Percentiles rank a stretch among this genome's conserved stretches.
Evolutionary conservation across 1,140 invertebrate species (phyloP).

Genomic region (Riptortus pedestris): DNA sequence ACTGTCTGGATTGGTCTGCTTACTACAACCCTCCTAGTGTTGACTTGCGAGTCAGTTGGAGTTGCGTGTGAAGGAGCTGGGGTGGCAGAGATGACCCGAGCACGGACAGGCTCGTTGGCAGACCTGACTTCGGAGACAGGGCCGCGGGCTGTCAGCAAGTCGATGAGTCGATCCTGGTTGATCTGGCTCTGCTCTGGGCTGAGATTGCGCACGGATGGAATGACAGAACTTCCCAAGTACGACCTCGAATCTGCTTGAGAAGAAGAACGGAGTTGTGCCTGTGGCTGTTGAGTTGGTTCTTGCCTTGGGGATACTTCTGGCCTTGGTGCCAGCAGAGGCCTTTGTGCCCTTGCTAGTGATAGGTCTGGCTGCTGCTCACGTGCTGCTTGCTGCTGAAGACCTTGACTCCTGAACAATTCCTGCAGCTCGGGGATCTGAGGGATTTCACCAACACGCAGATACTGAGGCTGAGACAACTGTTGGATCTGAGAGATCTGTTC

Average conservation of each 20-base stretch:
- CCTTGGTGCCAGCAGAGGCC: background rate
- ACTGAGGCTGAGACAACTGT: background rate
- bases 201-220: background rate
- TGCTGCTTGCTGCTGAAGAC: background rate
- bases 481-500: no score
- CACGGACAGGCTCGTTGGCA: conserved; percentile 32
- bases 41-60: conserved; percentile 44
- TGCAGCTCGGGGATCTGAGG: background rate
- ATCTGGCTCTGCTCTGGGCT: conserved; percentile 38
- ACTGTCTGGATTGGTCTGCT: conserved; percentile 51
- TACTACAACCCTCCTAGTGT: conserved; percentile 50
- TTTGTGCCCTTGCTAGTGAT: background rate
- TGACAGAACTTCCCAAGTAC: conserved; percentile 30
- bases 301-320: background rate
- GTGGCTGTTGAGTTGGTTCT: background rate
- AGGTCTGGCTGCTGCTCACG: conserved; percentile 4
- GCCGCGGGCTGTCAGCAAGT: conserved; percentile 40
- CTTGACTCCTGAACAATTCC: background rate
- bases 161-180: conserved; percentile 43
- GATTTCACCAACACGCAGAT: background rate
- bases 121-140: conserved; percentile 39
- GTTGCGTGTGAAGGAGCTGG: conserved; percentile 42
- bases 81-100: conserved; percentile 46
- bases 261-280: background rate
- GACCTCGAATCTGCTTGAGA: conserved; percentile 32